Percentiles rank a stretch among this genome's conserved stretches.
phyloP scores from a whole-genome alignment of 2,888 invertebrate species.

The Ophion ventricosus region DNA sequence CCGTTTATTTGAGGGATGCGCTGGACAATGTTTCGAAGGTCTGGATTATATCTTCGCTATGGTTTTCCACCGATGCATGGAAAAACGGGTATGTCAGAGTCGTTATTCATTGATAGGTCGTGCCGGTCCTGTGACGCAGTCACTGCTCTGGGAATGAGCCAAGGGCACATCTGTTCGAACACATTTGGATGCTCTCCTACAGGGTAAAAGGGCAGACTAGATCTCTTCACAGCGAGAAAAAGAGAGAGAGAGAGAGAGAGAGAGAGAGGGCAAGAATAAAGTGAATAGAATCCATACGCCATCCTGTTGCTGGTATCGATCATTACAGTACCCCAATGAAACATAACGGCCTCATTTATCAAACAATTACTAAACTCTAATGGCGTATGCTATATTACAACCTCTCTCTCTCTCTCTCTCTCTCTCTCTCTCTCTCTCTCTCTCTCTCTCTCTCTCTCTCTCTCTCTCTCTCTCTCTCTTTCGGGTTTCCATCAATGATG shows the following conservation, averaged over 20 bases:
- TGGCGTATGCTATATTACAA: slow-evolving; percentile 10
- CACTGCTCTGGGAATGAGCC: slow-evolving; percentile 45
- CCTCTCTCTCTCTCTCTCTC: not conserved
- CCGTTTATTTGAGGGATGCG: slow-evolving; percentile 18
- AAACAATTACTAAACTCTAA: slow-evolving; percentile 55
- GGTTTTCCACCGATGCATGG: slow-evolving; percentile 48
- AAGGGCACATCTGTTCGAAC: slow-evolving; percentile 66
- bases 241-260: slow-evolving; percentile 25
- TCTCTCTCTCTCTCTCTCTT: not conserved
- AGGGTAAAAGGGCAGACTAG: slow-evolving; percentile 25
- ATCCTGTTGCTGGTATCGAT: slow-evolving; percentile 49
- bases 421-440: slow-evolving; percentile 3
- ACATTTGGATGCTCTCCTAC: slow-evolving; percentile 26
- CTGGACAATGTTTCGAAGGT: slow-evolving; percentile 37
- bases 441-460: not conserved
- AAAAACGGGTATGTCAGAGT: slow-evolving; percentile 51
- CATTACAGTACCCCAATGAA: slow-evolving; percentile 63
- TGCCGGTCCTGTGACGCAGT: slow-evolving; percentile 40
- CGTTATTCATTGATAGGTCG: slow-evolving; percentile 64
- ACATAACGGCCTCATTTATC: slow-evolving; percentile 67
- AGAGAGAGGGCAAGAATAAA: not conserved
- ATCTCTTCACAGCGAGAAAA: slow-evolving; percentile 53
- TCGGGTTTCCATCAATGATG: slow-evolving; percentile 31
- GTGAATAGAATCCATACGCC: slow-evolving; percentile 29
- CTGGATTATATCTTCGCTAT: slow-evolving; percentile 41